Percentiles rank a stretch among this genome's conserved stretches.
Evolutionary conservation across 30 jellyfish, hydroid and myxozoan genomes (phyloP).

Genomic region (Morbakka virulenta): DNA sequence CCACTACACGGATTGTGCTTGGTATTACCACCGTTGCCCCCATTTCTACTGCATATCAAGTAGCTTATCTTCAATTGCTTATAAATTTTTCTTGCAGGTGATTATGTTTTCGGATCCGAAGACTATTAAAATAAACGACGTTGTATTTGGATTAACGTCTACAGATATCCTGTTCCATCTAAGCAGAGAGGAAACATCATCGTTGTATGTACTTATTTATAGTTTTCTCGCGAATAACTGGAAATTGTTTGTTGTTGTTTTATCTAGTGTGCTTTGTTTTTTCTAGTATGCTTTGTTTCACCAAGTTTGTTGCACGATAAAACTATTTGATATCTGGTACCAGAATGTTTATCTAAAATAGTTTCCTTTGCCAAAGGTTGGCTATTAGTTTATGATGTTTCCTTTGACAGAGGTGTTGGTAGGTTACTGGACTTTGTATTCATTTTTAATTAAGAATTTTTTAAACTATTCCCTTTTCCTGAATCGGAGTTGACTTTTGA

Average conservation of each 20-base stretch:
- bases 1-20: too few relatives aligned
- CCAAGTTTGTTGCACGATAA: background rate
- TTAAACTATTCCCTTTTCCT: too few relatives aligned
- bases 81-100: too few relatives aligned
- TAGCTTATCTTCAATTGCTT: too few relatives aligned
- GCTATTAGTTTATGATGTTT: background rate
- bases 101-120: conserved; percentile 79
- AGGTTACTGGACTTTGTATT: too few relatives aligned
- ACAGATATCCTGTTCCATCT: conserved; percentile 90
- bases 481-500: too few relatives aligned
- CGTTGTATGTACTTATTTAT: conserved; percentile 35
- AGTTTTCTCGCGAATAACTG: background rate
- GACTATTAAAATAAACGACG: conserved; percentile 67
- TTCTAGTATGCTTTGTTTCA: background rate
- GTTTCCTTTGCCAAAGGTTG: background rate
- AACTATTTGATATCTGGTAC: background rate
- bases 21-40: too few relatives aligned
- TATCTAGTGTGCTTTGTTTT: background rate
- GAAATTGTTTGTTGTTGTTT: background rate
- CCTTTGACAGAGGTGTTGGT: too few relatives aligned
- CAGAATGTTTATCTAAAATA: too few relatives aligned
- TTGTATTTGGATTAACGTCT: conserved; percentile 87
- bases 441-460: too few relatives aligned
- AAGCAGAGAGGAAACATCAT: conserved; percentile 84
- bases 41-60: too few relatives aligned